phyloP scores from a whole-genome alignment of 2,113 vertebrate species.

The Indicator maculatus region DNA sequence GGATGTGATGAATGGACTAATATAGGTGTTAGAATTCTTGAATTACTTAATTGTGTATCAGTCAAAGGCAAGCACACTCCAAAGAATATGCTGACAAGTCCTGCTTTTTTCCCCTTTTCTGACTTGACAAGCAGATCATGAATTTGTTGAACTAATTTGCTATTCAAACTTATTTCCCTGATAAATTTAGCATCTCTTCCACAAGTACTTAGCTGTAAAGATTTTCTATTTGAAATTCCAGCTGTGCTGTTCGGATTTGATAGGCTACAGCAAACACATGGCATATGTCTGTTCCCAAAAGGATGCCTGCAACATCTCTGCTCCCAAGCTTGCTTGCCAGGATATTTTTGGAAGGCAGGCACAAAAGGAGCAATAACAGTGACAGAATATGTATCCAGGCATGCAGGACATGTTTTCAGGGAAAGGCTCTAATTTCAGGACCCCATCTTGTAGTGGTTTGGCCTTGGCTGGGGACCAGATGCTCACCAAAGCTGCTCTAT shows the following conservation, averaged over 20 bases:
- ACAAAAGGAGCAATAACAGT: conserved; percentile 1
- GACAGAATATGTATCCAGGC: not conserved
- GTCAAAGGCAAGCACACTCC: conserved; percentile 9
- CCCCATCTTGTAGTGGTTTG: not conserved
- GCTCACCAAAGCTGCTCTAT: too few species aligned
- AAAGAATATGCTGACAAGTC: conserved; percentile 32
- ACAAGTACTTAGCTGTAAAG: conserved; percentile 26
- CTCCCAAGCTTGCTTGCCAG: not conserved
- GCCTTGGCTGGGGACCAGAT: too few species aligned
- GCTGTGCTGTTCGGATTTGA: conserved; percentile 45
- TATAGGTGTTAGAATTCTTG: not conserved
- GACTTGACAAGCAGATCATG: conserved; percentile 40
- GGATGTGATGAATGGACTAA: not conserved
- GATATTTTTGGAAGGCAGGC: conserved; percentile 40
- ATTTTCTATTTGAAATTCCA: conserved; percentile 51
- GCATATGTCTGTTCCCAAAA: not conserved
- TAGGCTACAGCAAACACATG: conserved; percentile 26
- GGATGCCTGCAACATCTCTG: not conserved
- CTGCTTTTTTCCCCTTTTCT: not conserved
- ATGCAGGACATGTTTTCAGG: not conserved
- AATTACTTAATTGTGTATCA: not conserved
- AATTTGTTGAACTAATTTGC: conserved; percentile 53
- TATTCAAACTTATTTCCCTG: conserved; percentile 51
- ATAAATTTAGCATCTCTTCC: conserved; percentile 54
- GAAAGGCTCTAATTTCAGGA: not conserved